phyloP scores from a whole-genome alignment of 1,140 invertebrate genomes.

The Idris sp. region DNA sequence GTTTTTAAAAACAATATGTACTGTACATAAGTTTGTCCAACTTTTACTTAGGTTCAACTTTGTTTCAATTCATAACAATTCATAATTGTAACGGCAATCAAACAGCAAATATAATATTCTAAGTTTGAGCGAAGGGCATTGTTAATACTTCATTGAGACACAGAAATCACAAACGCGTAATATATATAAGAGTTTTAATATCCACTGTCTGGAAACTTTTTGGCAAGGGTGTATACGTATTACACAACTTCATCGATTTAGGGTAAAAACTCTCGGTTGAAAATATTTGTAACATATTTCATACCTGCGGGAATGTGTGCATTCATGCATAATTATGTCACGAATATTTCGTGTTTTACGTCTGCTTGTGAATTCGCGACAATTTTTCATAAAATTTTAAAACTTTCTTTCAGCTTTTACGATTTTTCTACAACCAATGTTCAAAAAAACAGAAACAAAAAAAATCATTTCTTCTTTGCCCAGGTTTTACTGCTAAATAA shows the following conservation, averaged over 20 bases:
- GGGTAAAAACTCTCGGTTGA: slow-evolving; percentile 18
- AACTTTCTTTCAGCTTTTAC: slow-evolving; percentile 11
- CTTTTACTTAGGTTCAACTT: slow-evolving; percentile 21
- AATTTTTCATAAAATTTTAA: slow-evolving; percentile 28
- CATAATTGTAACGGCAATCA: slow-evolving; percentile 29
- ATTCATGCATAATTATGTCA: slow-evolving; percentile 41
- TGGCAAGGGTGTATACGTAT: slow-evolving; percentile 24
- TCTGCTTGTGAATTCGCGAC: slow-evolving; percentile 14
- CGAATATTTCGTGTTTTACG: slow-evolving; percentile 32
- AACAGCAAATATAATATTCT: slow-evolving; percentile 24
- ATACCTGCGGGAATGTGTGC: slow-evolving; percentile 3
- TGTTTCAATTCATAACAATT: slow-evolving; percentile 20
- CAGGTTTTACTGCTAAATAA: slow-evolving; percentile 18
- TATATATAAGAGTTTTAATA: slow-evolving; percentile 58
- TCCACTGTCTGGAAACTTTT: slow-evolving; percentile 58
- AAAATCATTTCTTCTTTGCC: slow-evolving; percentile 6
- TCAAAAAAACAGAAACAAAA: background rate
- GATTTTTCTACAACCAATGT: background rate
- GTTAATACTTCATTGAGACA: slow-evolving; percentile 47
- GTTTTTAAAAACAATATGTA: no score
- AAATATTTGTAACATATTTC: slow-evolving; percentile 40
- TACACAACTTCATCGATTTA: slow-evolving; percentile 39
- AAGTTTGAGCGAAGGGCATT: slow-evolving; percentile 47
- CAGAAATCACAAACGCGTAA: slow-evolving; percentile 46
- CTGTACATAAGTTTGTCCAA: slow-evolving; percentile 6